phyloP scores from a whole-genome alignment of 2,113 vertebrate species.

The Ictalurus furcatus region DNA sequence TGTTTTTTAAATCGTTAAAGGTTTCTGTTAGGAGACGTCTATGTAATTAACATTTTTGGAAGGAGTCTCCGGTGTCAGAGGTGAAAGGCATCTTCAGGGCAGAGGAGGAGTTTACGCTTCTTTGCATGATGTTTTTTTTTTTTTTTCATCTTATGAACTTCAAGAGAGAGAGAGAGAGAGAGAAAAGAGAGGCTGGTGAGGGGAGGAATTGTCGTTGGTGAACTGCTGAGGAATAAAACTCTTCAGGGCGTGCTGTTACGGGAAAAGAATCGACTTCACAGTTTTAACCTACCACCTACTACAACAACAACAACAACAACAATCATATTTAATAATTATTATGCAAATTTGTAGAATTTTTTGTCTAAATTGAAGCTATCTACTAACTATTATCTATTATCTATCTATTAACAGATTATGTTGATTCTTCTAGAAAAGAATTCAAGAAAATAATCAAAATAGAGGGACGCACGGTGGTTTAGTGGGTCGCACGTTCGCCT shows the following conservation, averaged over 20 bases:
- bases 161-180: too few relatives aligned
- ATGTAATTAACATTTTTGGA: background rate
- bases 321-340: background rate
- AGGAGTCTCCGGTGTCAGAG: background rate
- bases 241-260: background rate
- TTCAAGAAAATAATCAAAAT: too few relatives aligned
- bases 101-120: too few relatives aligned
- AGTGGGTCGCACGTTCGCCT: too few relatives aligned
- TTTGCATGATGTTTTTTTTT: too few relatives aligned
- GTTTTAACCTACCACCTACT: background rate
- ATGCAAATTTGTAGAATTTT: too few relatives aligned
- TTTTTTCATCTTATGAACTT: background rate
- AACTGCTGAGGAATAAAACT: background rate
- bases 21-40: background rate
- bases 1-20: background rate
- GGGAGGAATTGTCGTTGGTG: background rate
- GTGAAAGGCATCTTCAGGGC: background rate
- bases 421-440: too few relatives aligned
- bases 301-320: background rate
- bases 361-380: too few relatives aligned
- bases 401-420: too few relatives aligned
- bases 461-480: too few relatives aligned
- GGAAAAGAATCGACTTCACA: background rate
- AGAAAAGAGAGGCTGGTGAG: background rate
- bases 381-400: too few relatives aligned